Evolutionary conservation across 2,113 vertebrate species (phyloP).

Genomic region (Nansenia antarctica): DNA sequence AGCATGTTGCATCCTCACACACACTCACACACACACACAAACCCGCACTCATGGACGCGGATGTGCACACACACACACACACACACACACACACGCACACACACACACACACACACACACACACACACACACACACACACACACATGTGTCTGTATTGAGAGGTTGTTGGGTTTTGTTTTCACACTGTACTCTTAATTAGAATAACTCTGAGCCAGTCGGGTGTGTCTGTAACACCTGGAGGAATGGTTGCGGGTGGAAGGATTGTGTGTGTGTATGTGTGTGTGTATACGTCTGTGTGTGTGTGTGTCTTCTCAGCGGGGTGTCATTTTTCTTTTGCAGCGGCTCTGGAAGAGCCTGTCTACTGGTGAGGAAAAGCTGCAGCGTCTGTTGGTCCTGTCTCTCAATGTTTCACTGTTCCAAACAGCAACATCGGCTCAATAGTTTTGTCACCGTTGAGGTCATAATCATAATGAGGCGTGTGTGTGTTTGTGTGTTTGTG

Average conservation of each 20-base stretch:
- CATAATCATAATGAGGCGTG: not conserved
- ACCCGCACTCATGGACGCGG: not conserved
- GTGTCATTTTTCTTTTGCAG: not conserved
- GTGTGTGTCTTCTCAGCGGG: not conserved
- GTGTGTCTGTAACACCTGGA: conserved; percentile 61
- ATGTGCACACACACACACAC: not conserved
- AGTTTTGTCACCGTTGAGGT: no score
- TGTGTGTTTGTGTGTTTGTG: not conserved
- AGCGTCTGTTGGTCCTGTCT: not conserved
- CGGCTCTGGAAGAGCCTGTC: not conserved
- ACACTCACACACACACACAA: not conserved
- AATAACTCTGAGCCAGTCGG: conserved; percentile 39
- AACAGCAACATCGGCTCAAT: not conserved
- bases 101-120: conserved; percentile 8
- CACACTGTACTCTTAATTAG: conserved; percentile 56
- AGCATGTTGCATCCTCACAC: not conserved
- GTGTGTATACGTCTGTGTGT: conserved; percentile 3
- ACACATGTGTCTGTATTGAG: conserved; percentile 18
- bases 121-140: not conserved
- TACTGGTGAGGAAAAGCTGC: not conserved
- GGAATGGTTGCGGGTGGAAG: conserved; percentile 16
- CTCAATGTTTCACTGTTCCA: not conserved
- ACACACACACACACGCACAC: not conserved
- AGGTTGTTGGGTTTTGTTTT: conserved; percentile 21
- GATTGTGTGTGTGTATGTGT: not conserved